phyloP scores from a whole-genome alignment of 2,113 vertebrate genomes.

The Phylloscopus trochiloides region DNA sequence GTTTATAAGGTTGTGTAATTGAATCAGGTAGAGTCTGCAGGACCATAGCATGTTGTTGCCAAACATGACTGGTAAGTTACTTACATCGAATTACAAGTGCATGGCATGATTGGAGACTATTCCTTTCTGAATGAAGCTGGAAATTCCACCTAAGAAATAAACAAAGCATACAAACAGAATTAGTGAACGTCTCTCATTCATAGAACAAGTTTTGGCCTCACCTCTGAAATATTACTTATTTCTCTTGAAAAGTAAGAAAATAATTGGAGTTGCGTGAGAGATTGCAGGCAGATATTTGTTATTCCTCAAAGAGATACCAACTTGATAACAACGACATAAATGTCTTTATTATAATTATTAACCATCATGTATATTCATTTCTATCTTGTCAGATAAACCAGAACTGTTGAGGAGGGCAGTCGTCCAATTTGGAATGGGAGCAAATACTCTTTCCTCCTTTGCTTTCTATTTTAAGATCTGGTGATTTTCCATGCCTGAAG shows the following conservation, averaged over 20 bases:
- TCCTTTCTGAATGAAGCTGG: not conserved
- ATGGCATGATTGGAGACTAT: not conserved
- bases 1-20: slow-evolving; percentile 54
- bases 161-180: not conserved
- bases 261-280: not conserved
- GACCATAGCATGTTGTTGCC: slow-evolving; percentile 28
- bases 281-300: not conserved
- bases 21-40: slow-evolving; percentile 55
- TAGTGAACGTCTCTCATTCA: not conserved
- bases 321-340: not conserved
- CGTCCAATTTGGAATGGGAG: not conserved
- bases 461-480: not conserved
- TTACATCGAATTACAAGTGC: slow-evolving; percentile 39
- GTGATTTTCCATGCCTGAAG: not conserved
- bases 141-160: not conserved
- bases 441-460: not conserved
- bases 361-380: not conserved
- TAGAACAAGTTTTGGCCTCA: not conserved
- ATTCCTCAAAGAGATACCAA: not conserved
- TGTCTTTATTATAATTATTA: not conserved
- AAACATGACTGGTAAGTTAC: slow-evolving; percentile 38
- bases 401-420: not conserved
- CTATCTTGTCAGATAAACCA: not conserved
- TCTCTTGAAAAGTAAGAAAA: not conserved
- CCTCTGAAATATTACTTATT: not conserved